Evolutionary conservation across 2,888 invertebrate genomes (phyloP), one percentile per base, ranked within the genome.

Genomic region (Drosophila mimica): DNA sequence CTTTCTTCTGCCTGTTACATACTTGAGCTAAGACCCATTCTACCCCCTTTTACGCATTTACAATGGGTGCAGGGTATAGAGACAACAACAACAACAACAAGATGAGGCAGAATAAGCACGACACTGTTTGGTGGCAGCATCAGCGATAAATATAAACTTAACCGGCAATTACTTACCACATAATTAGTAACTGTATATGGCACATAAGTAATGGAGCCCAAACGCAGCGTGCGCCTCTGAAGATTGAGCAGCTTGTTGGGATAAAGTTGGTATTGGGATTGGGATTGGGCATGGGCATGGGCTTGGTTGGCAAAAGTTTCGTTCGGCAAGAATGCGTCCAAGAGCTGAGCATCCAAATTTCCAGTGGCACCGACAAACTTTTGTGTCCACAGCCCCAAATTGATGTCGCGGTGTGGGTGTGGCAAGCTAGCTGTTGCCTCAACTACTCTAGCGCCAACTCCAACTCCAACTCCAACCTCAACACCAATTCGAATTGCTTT

Each of bases 351-450:
- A 87, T 92, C 87, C 86, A 90, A 89, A 91, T 92, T 92, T 77
- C 91, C 90, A 73, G 79, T 74, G 74, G 80, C 79, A 66, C 93
- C 92, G 82, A 88, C 88, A 89, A 90, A 93, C 89, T 92, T 92
- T 85, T 93, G 93, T 85, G 93, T 92, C 92, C 93, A 93, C 83
- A 92, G 87, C 81, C 92, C 90, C 69, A 91, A 91, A 89, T 89
- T 89, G 83, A 83, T 83, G 85, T 91, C 83, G 88, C 85, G 91
- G 79, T 69, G 17, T 34, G 53, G 33, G 52, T 67, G 62, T 54
- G 52, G 89, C 57, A 77, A 71, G 74, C 69, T 63, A 64, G 54
- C 66, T 63, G 62, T 40, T 57, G 52, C 56, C 33, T 4, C 49
- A 17, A 33, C 62, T 31, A 5, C 48, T 40, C 43, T 59, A 8